These are phyloP conservation scores for Tokudaia tokunoshimensis DNA, from an alignment of 2,797 vertebrate genomes.

Conservation along the genomic window DNA sequence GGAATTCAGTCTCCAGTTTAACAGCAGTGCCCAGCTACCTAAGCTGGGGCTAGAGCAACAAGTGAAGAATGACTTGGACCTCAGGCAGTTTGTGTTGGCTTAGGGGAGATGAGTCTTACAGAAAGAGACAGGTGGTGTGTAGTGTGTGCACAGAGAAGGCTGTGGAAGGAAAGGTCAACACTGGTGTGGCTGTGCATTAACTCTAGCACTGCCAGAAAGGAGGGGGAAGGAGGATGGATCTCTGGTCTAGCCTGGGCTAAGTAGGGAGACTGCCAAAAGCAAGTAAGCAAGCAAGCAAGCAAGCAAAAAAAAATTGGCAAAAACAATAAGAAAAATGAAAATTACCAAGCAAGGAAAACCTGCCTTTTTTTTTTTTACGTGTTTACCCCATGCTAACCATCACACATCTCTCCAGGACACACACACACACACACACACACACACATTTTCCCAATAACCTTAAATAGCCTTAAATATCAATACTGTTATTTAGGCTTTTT, in stretches of 20 bases:
- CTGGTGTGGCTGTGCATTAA: not conserved
- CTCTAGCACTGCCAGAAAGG: not conserved
- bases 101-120: not conserved
- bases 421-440: too few species aligned
- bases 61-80: not conserved
- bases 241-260: not conserved
- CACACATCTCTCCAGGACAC: not conserved
- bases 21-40: not conserved
- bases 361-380: not conserved
- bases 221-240: not conserved
- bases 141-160: not conserved
- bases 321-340: not conserved
- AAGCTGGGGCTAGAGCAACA: not conserved
- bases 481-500: not conserved
- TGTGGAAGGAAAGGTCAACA: not conserved
- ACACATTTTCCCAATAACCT: not conserved
- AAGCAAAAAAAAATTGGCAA: not conserved
- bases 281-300: not conserved
- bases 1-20: not conserved
- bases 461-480: not conserved
- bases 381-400: not conserved
- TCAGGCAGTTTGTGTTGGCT: not conserved
- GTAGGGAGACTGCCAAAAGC: not conserved
- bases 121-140: not conserved
- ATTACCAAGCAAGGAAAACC: not conserved